Base-by-base conservation (phyloP, 2,113 vertebrate genomes). In the Chitala chitala region DNA sequence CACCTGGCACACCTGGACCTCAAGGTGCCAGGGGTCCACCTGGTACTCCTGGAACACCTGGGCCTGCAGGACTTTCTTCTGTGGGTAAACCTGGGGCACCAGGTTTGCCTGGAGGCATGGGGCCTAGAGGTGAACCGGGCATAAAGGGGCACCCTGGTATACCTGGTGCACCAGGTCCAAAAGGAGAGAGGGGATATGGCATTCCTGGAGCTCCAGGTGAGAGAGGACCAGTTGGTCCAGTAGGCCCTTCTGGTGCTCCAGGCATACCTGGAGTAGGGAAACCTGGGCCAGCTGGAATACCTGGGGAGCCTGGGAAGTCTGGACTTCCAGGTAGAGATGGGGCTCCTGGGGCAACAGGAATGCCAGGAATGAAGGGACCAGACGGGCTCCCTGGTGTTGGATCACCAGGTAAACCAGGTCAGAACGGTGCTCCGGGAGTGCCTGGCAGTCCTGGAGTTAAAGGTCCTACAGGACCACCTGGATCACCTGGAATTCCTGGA, bases 321-420 rank as follows among this genome's bases (percentile, higher is more conserved):
- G 97, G 96, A 6, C 82, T 86, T n/a, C 85, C 87, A 78, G 96
- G 97, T 64, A 88, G 92, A 79, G 91, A 94, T 78, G 97, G 97
- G 1, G 73, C 87, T 72, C 85, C 87, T 0, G 97, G 97, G 22
- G 51, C 86, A 0, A 82, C 78, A 74, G 97, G 97, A 42, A 66
- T 76, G 13, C 79, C 83, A 79, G 97, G 97, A 1, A 86, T 84
- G n/a, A 95, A 93, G 77, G 97, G 97, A 33, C 89, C 90, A 44
- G 80, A 84, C 78, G 86, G 75, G 69, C 56, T 89, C 76, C 92
- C 93, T 2, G 96, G 96, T 76, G 53, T 86, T 79, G 84, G 87
- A 72, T 78, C 84, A 75, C 1, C 86, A 76, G 91, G 91, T 44
- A 91, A 91, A 78, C 33, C 90, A 77, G 91, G 91, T 64, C 80